A percentile compares a stretch with the other conserved stretches of the same genome.
Evolutionary conservation across 2,113 vertebrate species (phyloP).

Genomic region (Cettia cetti): DNA sequence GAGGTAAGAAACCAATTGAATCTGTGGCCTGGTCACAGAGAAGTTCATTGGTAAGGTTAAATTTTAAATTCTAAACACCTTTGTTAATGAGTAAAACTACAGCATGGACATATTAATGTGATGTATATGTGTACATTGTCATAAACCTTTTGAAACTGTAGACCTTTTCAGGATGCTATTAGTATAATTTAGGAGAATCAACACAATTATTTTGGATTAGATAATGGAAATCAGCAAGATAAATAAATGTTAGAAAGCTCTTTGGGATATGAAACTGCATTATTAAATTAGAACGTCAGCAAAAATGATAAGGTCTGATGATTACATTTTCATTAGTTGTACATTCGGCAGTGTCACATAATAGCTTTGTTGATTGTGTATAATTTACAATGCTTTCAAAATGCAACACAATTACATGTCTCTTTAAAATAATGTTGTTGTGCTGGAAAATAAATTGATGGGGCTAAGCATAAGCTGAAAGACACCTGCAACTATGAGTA

Average conservation of each 20-base stretch:
- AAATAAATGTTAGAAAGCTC: constrained; percentile 44
- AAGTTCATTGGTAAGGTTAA: neutral
- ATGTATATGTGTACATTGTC: neutral
- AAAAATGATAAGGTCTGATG: constrained; percentile 53
- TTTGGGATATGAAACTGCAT: constrained; percentile 22
- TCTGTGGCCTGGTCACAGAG: neutral
- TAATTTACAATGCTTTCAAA: constrained; percentile 41
- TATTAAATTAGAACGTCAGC: constrained; percentile 70
- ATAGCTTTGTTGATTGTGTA: constrained; percentile 47
- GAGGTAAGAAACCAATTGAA: neutral
- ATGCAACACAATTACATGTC: neutral
- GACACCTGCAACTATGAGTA: neutral
- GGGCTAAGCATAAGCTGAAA: neutral
- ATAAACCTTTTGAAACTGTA: constrained; percentile 14
- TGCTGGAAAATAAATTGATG: neutral
- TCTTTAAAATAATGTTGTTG: neutral
- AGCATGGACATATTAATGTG: constrained; percentile 7
- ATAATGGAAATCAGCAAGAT: constrained; percentile 59
- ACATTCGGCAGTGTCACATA: constrained; percentile 26
- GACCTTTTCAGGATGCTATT: constrained; percentile 10
- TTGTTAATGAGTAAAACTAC: neutral
- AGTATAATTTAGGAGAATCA: constrained; percentile 41
- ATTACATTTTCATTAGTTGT: constrained; percentile 61
- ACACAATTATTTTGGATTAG: constrained; percentile 53
- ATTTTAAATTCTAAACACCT: constrained; percentile 10